Evolutionary conservation across 2,888 invertebrate genomes (phyloP).

Genomic region (Carterocephalus palaemon): DNA sequence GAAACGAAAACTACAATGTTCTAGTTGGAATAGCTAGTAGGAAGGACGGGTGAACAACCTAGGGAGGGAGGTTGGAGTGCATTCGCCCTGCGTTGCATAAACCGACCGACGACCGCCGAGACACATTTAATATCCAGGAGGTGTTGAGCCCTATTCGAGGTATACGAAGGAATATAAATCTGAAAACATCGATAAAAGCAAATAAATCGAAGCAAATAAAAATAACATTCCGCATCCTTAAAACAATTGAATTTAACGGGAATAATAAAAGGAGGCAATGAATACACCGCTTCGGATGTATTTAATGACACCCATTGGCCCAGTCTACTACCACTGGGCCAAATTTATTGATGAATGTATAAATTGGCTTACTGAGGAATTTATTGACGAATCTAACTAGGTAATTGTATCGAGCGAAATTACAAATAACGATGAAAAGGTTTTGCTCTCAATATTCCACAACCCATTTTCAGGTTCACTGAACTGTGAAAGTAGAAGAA

Average conservation of each 20-base stretch:
- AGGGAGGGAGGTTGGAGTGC: slow-evolving; percentile 50
- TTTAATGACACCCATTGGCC: too few relatives aligned
- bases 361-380: too few relatives aligned
- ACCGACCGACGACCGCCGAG: slow-evolving; percentile 48
- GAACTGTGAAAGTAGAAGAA: slow-evolving; percentile 1
- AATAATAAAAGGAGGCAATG: too few relatives aligned
- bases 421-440: slow-evolving; percentile 1
- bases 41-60: slow-evolving; percentile 57
- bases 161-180: too few relatives aligned
- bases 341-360: too few relatives aligned
- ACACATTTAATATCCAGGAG: slow-evolving; percentile 38
- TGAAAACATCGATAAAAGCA: too few relatives aligned
- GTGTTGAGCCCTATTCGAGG: slow-evolving; percentile 34
- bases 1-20: slow-evolving; percentile 55
- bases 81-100: slow-evolving; percentile 55
- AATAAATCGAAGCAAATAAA: too few relatives aligned
- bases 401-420: slow-evolving; percentile 8
- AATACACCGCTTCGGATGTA: too few relatives aligned
- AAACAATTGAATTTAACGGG: too few relatives aligned
- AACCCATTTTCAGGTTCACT: slow-evolving; percentile 9
- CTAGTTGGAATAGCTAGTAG: slow-evolving; percentile 44
- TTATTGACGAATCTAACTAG: slow-evolving; percentile 33
- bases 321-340: too few relatives aligned
- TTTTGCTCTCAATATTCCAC: background rate
- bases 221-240: too few relatives aligned